Evolutionary conservation across 2,113 vertebrate genomes (phyloP), one percentile per base, ranked within the genome.

Genomic region (Indicator indicator): DNA sequence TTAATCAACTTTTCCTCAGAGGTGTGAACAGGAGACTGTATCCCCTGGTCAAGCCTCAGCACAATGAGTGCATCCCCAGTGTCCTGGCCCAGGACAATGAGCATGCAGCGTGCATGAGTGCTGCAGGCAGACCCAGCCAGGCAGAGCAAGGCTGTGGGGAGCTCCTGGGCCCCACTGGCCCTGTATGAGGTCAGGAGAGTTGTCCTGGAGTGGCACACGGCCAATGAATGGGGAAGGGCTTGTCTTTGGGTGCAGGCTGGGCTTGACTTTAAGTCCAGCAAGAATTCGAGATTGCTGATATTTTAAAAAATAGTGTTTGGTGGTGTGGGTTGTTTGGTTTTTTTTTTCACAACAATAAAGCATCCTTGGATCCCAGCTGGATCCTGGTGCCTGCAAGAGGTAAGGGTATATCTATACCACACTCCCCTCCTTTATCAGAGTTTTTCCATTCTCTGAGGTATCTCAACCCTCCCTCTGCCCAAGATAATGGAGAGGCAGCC

Each of bases 401-500:
- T 85, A 71, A 81, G 79, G 72, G 75, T 86, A 38, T 80, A 86
- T 93, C 70, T 89, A 68, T 81, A 74, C 56, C 69, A 78, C 23
- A 11, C 44, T 86, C n/a, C 26, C 36, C 59, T 77, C 44, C 62
- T 93, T 94, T 92, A 92, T 78, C 18, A 0, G 33, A 33, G 28
- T 64, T 88, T 94, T 95, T 90, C 95, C 86, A 65, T 91, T 90
- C 83, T 89, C 58, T 81, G 71, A 85, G 71, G 93, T 93, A 95
- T 88, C 76, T 92, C 90, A 88, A 56, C 65, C 54, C 86, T 96
- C 83, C 2, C 44, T 92, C 90, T 96, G 90, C 90, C 90, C 90
- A 93, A 88, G 90, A 96, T 96, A 96, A 96, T 60, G 92, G 90
- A 88, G 86, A 78, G 86, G 65, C 92, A 86, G 90, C 62, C n/a